These are phyloP conservation scores for Cryptus armator DNA, from an alignment of 2,888 invertebrate genomes.

Conservation along the genomic window DNA sequence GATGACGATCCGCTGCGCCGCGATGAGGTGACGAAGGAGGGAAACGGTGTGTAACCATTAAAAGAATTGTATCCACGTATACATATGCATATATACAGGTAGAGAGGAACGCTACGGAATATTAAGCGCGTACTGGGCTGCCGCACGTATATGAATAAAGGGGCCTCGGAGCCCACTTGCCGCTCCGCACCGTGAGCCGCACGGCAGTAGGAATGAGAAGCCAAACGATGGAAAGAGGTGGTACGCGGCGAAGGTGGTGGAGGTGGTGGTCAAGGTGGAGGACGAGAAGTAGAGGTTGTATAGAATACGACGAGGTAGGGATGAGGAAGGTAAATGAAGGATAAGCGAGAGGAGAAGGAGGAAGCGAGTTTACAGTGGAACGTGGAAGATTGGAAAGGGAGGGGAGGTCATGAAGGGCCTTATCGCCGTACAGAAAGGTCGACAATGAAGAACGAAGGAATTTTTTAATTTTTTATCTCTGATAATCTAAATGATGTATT, in stretches of 20 bases:
- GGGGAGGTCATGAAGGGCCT: constrained; percentile 58
- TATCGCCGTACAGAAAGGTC: constrained; percentile 67
- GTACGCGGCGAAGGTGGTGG: constrained; percentile 63
- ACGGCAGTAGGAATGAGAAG: constrained; percentile 53
- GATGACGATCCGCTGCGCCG: neutral
- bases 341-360: constrained; percentile 62
- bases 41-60: constrained; percentile 48
- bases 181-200: constrained; percentile 34
- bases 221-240: constrained; percentile 57
- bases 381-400: constrained; percentile 41
- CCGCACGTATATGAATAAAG: constrained; percentile 24
- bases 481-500: neutral
- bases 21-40: constrained; percentile 61
- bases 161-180: constrained; percentile 46
- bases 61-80: constrained; percentile 41
- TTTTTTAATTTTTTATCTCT: neutral
- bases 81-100: constrained; percentile 11
- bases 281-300: constrained; percentile 46
- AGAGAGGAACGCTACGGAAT: constrained; percentile 63
- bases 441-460: constrained; percentile 70
- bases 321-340: constrained; percentile 70
- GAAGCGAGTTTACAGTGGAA: constrained; percentile 57
- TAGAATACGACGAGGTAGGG: constrained; percentile 50
- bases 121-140: constrained; percentile 60
- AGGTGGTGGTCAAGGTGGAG: constrained; percentile 65